Conservation (phyloP, 2,888 invertebrate genomes). For the Acrobasis suavella region DNA sequence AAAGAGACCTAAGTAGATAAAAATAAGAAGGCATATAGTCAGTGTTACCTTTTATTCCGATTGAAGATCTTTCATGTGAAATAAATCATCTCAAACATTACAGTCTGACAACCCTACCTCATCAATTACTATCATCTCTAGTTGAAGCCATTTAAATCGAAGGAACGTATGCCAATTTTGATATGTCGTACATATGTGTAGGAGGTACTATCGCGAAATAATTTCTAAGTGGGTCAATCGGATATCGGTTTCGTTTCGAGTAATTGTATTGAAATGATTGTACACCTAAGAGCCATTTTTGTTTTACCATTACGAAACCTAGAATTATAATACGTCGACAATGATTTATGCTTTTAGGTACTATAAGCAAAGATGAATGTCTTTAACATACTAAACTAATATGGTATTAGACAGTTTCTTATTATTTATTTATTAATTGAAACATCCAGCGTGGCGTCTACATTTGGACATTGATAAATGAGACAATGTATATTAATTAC, state of each 20-base stretch:
- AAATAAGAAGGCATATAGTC: not conserved
- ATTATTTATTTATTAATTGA: too few species aligned
- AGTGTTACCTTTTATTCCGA: not conserved
- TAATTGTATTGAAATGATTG: conserved; percentile 69
- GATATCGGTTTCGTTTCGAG: conserved; percentile 57
- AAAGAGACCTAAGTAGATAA: too few species aligned
- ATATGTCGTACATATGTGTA: conserved; percentile 60
- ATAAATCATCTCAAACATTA: too few species aligned
- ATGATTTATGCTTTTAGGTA: conserved; percentile 67
- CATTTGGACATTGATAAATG: too few species aligned
- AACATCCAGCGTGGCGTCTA: too few species aligned
- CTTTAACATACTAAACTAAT: conserved; percentile 36
- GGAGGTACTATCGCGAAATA: conserved; percentile 66
- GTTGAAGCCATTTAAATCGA: conserved; percentile 52
- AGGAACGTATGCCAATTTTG: conserved; percentile 55
- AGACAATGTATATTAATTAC: too few species aligned
- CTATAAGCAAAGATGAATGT: conserved; percentile 64
- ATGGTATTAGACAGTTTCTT: not conserved
- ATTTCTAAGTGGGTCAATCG: conserved; percentile 63
- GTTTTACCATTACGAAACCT: conserved; percentile 56
- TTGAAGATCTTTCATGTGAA: too few species aligned
- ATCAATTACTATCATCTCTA: conserved; percentile 28
- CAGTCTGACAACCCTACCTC: conserved; percentile 24
- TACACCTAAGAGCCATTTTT: conserved; percentile 65
- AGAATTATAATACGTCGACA: conserved; percentile 60